Evolutionary conservation across 2,888 invertebrate genomes (phyloP), one percentile per base, ranked within the genome.

Genomic region (Cotesia congregata): DNA sequence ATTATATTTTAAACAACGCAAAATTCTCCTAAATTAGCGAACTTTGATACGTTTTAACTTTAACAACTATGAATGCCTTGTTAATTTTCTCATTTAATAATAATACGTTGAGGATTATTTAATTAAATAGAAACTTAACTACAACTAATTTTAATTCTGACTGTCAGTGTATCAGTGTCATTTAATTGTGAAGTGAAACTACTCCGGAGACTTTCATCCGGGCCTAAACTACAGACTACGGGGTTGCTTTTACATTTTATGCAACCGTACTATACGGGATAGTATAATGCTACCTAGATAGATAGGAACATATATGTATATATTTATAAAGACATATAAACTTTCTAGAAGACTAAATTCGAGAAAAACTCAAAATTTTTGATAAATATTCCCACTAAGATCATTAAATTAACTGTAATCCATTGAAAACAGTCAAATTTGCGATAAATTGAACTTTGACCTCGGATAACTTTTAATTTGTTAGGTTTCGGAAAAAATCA

Each of bases 121-220:
- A 75, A 77, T 77, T 75, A 67, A 77, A 75, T 71, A 40, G 76
- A 65, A n/a, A 41, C 68, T 76, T 70, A 78, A 78, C 76, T 74
- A 76, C 67, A 12, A 72, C 68, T 64, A 71, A 76, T 76, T 76
- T 74, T 74, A 69, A 76, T 70, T 67, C 62, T 64, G 9, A 12
- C 50, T 67, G 67, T 40, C 74, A 50, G 17, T 74, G 65, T 59
- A 59, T 39, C 74, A 50, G 64, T 72, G 72, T 72, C 72, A 72
- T 50, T 30, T 30, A 30, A 30, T 30, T 50, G 4, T 50, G 50
- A 50, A 50, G 12, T 12, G 4, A 12, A 50, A 50, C 50, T 50
- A 50, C 50, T 50, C 50, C 30, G 12, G 50, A 7, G 50, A 50
- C 7, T 50, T 50, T 50, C 12, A 50, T 50, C 50, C 50, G 12